phyloP scores from a whole-genome alignment of 2,888 invertebrate genomes.

The Perizoma affinitatum region DNA sequence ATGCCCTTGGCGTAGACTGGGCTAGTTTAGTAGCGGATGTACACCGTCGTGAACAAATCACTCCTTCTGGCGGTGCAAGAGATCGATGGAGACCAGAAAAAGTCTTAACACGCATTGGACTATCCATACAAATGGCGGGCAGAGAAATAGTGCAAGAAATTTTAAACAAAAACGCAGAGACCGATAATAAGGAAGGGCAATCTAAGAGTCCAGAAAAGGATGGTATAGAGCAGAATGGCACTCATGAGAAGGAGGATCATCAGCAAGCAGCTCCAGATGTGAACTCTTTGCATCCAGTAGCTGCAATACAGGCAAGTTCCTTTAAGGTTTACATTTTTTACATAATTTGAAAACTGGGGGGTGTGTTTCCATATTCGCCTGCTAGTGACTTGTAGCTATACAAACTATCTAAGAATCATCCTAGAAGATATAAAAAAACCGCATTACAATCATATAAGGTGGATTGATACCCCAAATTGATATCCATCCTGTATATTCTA shows the following conservation, averaged over 20 bases:
- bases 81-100: slow-evolving; percentile 92
- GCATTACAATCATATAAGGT: no score
- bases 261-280: slow-evolving; percentile 56
- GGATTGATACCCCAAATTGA: no score
- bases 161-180: slow-evolving; percentile 63
- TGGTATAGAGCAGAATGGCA: slow-evolving; percentile 59
- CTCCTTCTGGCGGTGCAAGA: slow-evolving; percentile 85
- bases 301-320: slow-evolving; percentile 79
- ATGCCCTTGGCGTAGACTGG: slow-evolving; percentile 98
- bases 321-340: no score
- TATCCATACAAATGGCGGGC: slow-evolving; percentile 91
- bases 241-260: slow-evolving; percentile 48
- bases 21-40: slow-evolving; percentile 94
- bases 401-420: no score
- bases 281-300: slow-evolving; percentile 77
- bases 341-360: no score
- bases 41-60: slow-evolving; percentile 79
- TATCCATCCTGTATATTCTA: no score
- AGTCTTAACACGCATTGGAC: slow-evolving; percentile 91
- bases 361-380: no score
- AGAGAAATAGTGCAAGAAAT: slow-evolving; percentile 71
- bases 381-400: no score
- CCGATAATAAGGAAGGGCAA: slow-evolving; percentile 46
- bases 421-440: no score
- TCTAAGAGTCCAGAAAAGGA: slow-evolving; percentile 43